Evolutionary conservation across 2,113 vertebrate species (phyloP), one percentile per base, ranked within the genome.

Genomic region (Eretmochelys imbricata): DNA sequence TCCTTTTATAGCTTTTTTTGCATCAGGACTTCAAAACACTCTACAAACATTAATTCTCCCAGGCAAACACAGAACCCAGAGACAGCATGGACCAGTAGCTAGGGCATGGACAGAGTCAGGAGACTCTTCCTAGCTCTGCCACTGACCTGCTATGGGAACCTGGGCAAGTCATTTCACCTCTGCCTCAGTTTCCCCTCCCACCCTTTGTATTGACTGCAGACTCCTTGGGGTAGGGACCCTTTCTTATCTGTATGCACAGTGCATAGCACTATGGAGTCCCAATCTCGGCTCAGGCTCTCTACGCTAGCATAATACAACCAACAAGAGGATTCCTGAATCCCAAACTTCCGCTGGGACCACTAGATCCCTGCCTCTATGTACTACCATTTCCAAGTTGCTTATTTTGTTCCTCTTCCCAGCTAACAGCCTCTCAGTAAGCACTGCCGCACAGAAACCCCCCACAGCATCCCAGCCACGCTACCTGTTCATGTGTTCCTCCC

Each of bases 401-500:
- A 72, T 38, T 72, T 38, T 72, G n/a, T 72, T 72, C 9, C 35
- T 20, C 65, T 72, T 72, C 65, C 10, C n/a, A 38, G 65, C 4
- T 22, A 72, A 72, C 5, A 72, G 65, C 65, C 35, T 72, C 35
- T n/a, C n/a, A 22, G 19, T 38, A 38, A 38, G 65, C 20, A 38
- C 5, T 3, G 65, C 65, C 22, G 20, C 31, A 46, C 35, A 20
- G 17, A 48, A n/a, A 8, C 4, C 16, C 54, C 31, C 48, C 38
- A 17, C 7, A 11, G 49, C 29, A 54, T 46, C 46, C 31, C 3
- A 31, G 7, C 31, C 51, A 0, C 0, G 0, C 95, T 97, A 99
- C 99, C 99, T 99, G 98, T 99, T 99, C 91, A 99, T 90, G 31
- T 99, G 99, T 59, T 99, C 99, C 91, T 99, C 99, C 99, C 99